These are phyloP conservation scores for Pangasius sanitwongsei DNA, from an alignment of 2,797 vertebrate species.

Conservation along the genomic window DNA sequence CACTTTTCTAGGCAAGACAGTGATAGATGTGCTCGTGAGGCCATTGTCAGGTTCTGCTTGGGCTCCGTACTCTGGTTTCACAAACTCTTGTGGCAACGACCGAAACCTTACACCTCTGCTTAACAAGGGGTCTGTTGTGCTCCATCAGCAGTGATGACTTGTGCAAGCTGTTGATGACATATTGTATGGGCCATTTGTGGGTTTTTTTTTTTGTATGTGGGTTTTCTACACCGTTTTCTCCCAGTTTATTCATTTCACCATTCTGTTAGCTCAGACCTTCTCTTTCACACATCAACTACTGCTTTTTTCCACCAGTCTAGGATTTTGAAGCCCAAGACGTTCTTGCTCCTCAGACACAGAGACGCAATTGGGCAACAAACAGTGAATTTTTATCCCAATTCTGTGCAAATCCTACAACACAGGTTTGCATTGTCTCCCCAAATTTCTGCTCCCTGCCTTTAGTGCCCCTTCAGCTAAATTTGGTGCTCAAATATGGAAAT, in stretches of 20 bases:
- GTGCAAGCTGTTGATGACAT: not conserved
- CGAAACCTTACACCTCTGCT: slow-evolving; percentile 38
- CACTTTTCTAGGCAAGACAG: not conserved
- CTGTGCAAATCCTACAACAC: not conserved
- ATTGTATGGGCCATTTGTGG: not conserved
- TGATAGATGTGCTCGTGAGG: slow-evolving; percentile 44
- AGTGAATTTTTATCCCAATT: not conserved
- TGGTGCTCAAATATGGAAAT: not conserved
- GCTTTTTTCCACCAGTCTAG: no score
- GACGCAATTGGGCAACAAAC: not conserved
- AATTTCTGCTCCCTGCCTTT: not conserved
- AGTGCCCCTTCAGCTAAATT: not conserved
- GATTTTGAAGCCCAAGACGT: not conserved
- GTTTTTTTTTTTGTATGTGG: not conserved
- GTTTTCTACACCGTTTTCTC: not conserved
- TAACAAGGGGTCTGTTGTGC: slow-evolving; percentile 14
- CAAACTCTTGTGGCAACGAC: slow-evolving; percentile 4
- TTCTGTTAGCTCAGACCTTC: not conserved
- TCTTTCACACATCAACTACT: not conserved
- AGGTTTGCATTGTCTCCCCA: not conserved
- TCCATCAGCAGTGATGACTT: not conserved
- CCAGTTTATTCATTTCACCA: not conserved
- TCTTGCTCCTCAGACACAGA: not conserved
- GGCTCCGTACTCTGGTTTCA: slow-evolving; percentile 21
- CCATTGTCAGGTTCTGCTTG: slow-evolving; percentile 42